Conservation (phyloP, 2,113 vertebrate genomes). For the Sitta europaea region DNA sequence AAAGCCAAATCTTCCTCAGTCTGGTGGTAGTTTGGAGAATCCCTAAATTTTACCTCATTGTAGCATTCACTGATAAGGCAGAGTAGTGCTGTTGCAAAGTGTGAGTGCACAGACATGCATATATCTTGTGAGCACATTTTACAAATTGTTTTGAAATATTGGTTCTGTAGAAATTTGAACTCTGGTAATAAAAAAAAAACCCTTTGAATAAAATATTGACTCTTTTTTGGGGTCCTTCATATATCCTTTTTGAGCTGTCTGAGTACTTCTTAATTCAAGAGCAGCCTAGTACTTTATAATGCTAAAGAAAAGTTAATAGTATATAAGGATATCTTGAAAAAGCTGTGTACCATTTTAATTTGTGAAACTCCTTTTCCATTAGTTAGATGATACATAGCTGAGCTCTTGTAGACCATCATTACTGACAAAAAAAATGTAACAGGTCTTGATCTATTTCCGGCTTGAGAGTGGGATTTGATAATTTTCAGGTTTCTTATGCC, state of each 20-base stretch:
- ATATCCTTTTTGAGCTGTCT: background rate
- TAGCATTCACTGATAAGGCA: background rate
- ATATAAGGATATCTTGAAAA: background rate
- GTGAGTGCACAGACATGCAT: background rate
- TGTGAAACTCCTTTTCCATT: background rate
- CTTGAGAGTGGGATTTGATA: background rate
- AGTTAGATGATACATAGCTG: background rate
- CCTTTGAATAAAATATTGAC: background rate
- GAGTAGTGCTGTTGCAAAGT: background rate
- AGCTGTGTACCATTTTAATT: background rate
- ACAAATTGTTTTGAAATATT: background rate
- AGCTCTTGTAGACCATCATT: background rate
- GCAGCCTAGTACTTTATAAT: background rate
- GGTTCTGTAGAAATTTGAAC: background rate
- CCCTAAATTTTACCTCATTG: background rate
- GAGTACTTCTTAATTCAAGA: background rate
- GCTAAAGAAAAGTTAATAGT: background rate
- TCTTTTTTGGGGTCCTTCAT: background rate
- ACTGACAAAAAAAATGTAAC: no score
- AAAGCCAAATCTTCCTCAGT: background rate
- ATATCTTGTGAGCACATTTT: background rate
- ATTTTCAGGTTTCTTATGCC: background rate
- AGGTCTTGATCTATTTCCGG: background rate
- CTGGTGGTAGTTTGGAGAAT: background rate
- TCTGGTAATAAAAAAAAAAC: background rate